Evolutionary conservation across 2,797 vertebrate species (phyloP).

Genomic region (Mormyrus hasselquistii): DNA sequence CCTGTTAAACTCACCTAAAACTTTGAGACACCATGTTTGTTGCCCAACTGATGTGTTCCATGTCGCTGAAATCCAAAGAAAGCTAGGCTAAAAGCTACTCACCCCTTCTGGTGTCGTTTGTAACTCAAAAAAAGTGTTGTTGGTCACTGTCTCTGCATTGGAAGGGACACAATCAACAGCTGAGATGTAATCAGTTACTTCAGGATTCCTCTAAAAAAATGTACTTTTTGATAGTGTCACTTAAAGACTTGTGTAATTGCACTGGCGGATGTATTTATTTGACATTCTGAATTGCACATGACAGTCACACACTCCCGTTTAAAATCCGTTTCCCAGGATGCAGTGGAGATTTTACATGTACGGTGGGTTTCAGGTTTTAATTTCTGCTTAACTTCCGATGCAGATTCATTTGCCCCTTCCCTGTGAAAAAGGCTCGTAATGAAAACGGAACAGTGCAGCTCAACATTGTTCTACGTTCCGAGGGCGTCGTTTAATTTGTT

Average conservation of each 20-base stretch:
- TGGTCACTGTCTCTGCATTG: not conserved
- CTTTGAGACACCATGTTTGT: not conserved
- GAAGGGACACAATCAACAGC: not conserved
- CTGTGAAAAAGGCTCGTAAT: not conserved
- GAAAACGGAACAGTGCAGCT: not conserved
- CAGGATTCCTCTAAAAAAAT: not conserved
- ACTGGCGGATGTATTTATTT: not conserved
- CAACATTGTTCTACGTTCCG: not conserved
- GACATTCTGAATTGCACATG: not conserved
- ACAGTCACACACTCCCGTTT: not conserved
- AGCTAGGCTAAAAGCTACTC: not conserved
- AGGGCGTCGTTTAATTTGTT: not conserved
- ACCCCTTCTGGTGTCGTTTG: not conserved
- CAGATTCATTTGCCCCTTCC: not conserved
- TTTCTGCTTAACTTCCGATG: not conserved
- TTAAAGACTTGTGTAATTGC: not conserved
- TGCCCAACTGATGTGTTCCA: not conserved
- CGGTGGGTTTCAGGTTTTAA: not conserved
- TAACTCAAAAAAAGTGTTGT: not conserved
- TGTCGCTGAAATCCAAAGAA: not conserved
- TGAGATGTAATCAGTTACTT: not conserved
- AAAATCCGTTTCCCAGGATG: not conserved
- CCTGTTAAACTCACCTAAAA: not conserved
- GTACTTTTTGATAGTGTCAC: not conserved
- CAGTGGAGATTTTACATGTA: not conserved